Conservation (phyloP, 2,797 vertebrate genomes). For the Neopelma chrysocephalum region DNA sequence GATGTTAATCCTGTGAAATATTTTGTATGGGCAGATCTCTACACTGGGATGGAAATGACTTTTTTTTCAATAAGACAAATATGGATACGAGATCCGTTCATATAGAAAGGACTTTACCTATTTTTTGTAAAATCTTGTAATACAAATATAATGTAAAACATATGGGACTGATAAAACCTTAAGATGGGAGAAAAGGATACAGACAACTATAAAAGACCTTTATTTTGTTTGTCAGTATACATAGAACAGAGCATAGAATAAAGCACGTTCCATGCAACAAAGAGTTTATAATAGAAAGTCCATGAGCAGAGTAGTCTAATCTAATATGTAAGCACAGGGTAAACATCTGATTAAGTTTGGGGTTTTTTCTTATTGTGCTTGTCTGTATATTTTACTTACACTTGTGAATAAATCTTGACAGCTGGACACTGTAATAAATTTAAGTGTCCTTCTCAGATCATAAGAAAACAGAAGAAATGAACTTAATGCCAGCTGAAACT, state of each 20-base stretch:
- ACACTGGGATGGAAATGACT: neutral
- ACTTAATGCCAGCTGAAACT: neutral
- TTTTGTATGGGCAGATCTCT: neutral
- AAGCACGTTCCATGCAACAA: neutral
- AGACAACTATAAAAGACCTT: neutral
- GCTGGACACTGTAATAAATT: neutral
- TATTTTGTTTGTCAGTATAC: neutral
- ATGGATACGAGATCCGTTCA: neutral
- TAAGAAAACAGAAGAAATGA: neutral
- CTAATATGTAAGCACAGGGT: neutral
- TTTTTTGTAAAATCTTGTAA: neutral
- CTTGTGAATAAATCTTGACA: neutral
- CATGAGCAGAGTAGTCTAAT: neutral
- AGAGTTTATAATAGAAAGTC: neutral
- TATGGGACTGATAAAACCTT: neutral
- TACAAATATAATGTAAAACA: neutral
- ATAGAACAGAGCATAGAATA: neutral
- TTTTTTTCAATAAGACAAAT: neutral
- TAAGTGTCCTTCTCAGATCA: neutral
- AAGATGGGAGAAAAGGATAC: neutral
- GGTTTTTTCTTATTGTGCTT: rapidly evolving
- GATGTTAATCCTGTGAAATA: neutral
- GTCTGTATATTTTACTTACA: neutral
- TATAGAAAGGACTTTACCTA: neutral
- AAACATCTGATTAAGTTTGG: rapidly evolving